Conservation (phyloP, 2,888 invertebrate species). For the Esperia sulphurella region DNA sequence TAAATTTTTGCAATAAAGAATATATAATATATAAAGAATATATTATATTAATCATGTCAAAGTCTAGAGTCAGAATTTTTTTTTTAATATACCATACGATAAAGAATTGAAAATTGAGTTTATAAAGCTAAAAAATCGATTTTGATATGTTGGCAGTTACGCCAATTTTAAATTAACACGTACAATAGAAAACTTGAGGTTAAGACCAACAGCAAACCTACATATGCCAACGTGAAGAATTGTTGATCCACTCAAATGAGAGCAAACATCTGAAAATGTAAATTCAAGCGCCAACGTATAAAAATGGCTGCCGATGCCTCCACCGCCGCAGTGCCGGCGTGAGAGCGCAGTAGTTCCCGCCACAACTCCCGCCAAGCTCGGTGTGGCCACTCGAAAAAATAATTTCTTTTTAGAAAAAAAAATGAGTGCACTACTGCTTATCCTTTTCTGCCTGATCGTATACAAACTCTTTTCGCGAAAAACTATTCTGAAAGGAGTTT, state of each 20-base stretch:
- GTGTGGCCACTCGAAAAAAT: slow-evolving; percentile 53
- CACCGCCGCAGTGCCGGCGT: slow-evolving; percentile 31
- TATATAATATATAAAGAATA: too few relatives aligned
- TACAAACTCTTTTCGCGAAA: slow-evolving; percentile 50
- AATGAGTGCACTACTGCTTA: slow-evolving; percentile 64
- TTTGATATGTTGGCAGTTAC: too few relatives aligned
- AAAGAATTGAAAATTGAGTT: too few relatives aligned
- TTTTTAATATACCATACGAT: too few relatives aligned
- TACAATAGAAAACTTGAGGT: too few relatives aligned
- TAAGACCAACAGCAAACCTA: too few relatives aligned
- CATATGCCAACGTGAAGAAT: too few relatives aligned
- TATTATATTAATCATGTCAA: too few relatives aligned
- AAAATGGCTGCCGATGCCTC: slow-evolving; percentile 21
- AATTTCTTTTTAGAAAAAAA: slow-evolving; percentile 53
- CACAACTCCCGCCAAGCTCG: slow-evolving; percentile 41
- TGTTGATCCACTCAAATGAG: not conserved
- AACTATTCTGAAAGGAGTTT: slow-evolving; percentile 35
- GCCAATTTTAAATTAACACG: too few relatives aligned
- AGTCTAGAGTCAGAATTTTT: too few relatives aligned
- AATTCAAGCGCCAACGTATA: slow-evolving; percentile 35
- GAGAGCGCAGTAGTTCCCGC: slow-evolving; percentile 41
- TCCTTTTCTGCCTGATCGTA: slow-evolving; percentile 39
- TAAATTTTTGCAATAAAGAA: too few relatives aligned
- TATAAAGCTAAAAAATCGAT: too few relatives aligned
- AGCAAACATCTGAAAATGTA: slow-evolving; percentile 23